Percentiles rank a stretch among this genome's conserved stretches.
Conservation (phyloP, 2,888 invertebrate genomes). For the Hyposoter didymator region DNA sequence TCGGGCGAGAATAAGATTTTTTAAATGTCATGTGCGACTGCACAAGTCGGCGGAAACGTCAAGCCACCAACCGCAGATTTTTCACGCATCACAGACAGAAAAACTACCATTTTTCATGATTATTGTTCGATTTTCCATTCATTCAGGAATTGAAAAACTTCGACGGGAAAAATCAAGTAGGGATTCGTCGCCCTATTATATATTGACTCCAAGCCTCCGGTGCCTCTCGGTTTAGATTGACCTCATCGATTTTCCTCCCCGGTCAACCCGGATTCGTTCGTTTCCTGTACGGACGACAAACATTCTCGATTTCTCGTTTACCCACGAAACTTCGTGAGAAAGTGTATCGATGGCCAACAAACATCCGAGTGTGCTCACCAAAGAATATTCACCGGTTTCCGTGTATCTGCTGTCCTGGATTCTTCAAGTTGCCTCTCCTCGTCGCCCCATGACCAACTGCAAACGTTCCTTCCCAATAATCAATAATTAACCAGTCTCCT, state of each 20-base stretch:
- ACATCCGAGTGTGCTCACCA: slow-evolving; percentile 4
- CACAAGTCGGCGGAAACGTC: not conserved
- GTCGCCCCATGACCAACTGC: not conserved
- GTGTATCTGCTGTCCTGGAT: not conserved
- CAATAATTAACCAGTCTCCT: not conserved
- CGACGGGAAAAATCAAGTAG: not conserved
- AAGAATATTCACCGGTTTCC: not conserved
- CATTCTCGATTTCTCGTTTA: not conserved
- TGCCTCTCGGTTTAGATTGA: not conserved
- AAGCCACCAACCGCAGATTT: not conserved
- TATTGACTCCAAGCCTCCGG: not conserved
- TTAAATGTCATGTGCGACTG: slow-evolving; percentile 5
- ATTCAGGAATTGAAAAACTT: not conserved
- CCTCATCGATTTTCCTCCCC: not conserved
- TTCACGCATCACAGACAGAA: not conserved
- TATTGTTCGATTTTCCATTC: not conserved
- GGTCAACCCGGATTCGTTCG: not conserved
- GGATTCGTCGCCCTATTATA: too few species aligned
- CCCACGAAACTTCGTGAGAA: not conserved
- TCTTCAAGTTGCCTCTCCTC: not conserved
- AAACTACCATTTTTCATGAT: not conserved
- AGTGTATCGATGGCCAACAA: slow-evolving; percentile 6
- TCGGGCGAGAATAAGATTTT: not conserved
- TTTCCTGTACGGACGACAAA: not conserved
- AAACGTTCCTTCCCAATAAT: not conserved